Base-by-base conservation (phyloP, 2,113 vertebrate species). In the Ardeotis arabs region DNA sequence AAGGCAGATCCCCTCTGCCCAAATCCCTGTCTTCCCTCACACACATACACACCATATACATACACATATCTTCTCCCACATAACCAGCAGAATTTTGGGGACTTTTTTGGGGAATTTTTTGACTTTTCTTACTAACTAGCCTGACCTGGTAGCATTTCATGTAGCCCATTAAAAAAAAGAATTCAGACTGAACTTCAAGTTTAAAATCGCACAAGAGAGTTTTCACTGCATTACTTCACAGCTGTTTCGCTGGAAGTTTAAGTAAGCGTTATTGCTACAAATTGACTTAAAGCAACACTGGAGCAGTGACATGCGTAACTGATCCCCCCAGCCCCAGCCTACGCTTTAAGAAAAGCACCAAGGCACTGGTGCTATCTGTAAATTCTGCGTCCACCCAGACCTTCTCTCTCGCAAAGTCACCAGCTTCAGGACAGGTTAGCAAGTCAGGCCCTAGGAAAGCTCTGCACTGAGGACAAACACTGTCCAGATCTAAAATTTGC, bases 271-370 rank as follows among this genome's bases (percentile, higher is more conserved):
- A 55, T 3, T 60, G 55, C 35, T 28, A 52, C 35, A 90, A 53
- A 69, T 23, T 50, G 73, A 50, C 49, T 23, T 58, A 7, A 58
- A 74, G 50, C n/a, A 86, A 63, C 6, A 14, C 1, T 1, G 18
- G 22, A 69, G 66, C 47, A 80, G 24, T 13, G 18, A 56, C 25
- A 15, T 1, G 15, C 1, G 1, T 4, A 87, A 75, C 45, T 44
- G 35, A 63, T 2, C 2, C 2, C 33, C 22, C 16, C 45, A 13
- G 16, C 7, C 21, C n/a, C 4, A 35, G 11, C n/a, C 45, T 1
- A 5, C 13, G 12, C 41, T 66, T 77, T 37, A 77, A 70, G 16
- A 4, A 50, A 83, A 90, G 37, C 55, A 35, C 33, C 86, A 66
- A 69, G 24, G 2, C 13, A 37, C 35, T 35, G 35, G 35, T 35